These are phyloP conservation scores for Rhyacophila brunnea DNA, from an alignment of 1,140 invertebrate species.

Conservation along the genomic window DNA sequence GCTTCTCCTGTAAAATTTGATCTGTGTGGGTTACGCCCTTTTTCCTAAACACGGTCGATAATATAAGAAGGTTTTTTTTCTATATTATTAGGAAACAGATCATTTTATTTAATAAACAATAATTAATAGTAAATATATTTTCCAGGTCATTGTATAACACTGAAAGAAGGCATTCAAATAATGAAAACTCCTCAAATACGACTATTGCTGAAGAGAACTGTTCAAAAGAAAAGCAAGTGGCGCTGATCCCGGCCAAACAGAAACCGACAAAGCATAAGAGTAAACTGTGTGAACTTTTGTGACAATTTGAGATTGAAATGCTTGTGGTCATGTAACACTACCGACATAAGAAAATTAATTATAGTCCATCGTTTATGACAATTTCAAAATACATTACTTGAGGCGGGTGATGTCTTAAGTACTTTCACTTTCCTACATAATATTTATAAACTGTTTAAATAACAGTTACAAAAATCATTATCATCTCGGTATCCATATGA, in stretches of 20 bases:
- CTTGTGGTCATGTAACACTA: conserved; percentile 32
- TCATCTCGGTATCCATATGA: too few relatives aligned
- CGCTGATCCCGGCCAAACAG: conserved; percentile 13
- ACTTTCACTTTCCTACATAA: too few relatives aligned
- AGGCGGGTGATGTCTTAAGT: too few relatives aligned
- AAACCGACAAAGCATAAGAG: conserved; percentile 34
- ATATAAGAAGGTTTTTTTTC: too few relatives aligned
- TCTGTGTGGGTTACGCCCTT: too few relatives aligned
- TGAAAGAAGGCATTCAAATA: conserved; percentile 31
- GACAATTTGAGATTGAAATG: conserved; percentile 35
- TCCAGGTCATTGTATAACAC: conserved; percentile 29
- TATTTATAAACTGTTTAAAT: too few relatives aligned
- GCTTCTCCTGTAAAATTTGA: too few relatives aligned
- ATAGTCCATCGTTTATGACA: background rate
- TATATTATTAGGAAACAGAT: background rate
- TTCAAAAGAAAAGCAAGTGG: conserved; percentile 22
- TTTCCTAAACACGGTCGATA: too few relatives aligned
- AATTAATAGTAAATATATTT: background rate
- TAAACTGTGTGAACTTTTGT: conserved; percentile 35
- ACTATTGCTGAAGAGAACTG: conserved; percentile 28
- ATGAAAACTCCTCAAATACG: conserved; percentile 27
- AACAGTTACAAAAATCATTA: too few relatives aligned
- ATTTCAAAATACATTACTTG: background rate
- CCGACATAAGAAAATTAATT: background rate
- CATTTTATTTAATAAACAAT: background rate